Evolutionary conservation across 2,888 invertebrate species (phyloP), one percentile per base, ranked within the genome.

Genomic region (Tortrix viridana): DNA sequence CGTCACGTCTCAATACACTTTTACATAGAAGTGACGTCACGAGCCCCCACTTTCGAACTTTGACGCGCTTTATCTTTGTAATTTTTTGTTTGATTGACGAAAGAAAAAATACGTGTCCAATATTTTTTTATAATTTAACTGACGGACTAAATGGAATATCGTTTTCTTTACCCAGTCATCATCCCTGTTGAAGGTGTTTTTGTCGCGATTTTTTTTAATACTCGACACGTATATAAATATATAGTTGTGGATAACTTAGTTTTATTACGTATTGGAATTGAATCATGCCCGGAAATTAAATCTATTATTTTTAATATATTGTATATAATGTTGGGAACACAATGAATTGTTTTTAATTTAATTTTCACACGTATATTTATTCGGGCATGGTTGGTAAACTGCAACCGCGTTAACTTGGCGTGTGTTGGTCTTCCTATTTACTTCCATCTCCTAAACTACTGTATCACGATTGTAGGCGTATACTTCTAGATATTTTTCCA

Each of bases 181-280:
- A n/a, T 22, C 12, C 32, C 9, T 61, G 44, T 61, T 37, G 48
- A 38, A 44, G 61, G 18, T 41, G 55, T 50, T 46, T 49, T 50
- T 49, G 12, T 32, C 49, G 43, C 44, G 43, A 44, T 14, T n/a
- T 20, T 32, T 38, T 37, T 18, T 22, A 50, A 49, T 50, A 61
- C 61, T 61, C 61, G 55, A 55, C 61, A 61, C 55, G 9, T 38
- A 44, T 43, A 50, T 61, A 50, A 38, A 44, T 26, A 49, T 43
- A 61, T 61, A 61, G 55, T 49, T 56, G 55, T 61, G 56, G 61
- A 61, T 56, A 60, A 20, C 41, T 47, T 54, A 61, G 60, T 49
- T 49, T 43, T 55, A 55, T 37, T 32, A 19, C 9, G 41, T 43
- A 60, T 60, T 43, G 60, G 60, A 62, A 57, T 62, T 62, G 57